Conservation (phyloP, 2,113 vertebrate genomes). For the Labrus mixtus region DNA sequence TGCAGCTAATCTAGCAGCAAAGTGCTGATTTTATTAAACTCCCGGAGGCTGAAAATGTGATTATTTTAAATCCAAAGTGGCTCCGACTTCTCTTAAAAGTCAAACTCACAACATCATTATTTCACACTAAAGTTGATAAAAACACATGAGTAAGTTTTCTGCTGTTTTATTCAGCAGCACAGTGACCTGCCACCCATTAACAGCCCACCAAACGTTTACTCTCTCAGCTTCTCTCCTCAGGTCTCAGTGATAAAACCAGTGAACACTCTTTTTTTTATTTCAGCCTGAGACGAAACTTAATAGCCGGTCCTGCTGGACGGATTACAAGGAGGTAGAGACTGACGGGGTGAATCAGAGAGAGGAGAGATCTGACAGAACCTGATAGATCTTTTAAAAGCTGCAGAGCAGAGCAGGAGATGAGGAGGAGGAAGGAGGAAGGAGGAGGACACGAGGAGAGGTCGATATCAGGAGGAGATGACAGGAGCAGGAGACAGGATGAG, state of each 20-base stretch:
- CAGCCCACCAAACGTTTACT: conserved; percentile 1
- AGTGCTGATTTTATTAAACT: conserved; percentile 47
- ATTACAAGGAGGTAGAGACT: conserved; percentile 55
- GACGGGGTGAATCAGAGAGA: conserved; percentile 55
- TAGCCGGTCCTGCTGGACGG: conserved; percentile 32
- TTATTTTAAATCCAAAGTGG: conserved; percentile 35
- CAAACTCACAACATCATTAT: conserved; percentile 29
- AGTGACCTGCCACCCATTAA: neutral
- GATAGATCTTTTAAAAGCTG: conserved; percentile 46
- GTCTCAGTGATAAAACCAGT: conserved; percentile 28
- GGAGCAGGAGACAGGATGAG: neutral
- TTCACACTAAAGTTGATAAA: conserved; percentile 6
- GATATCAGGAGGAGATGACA: conserved; percentile 30
- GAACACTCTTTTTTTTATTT: conserved; percentile 4
- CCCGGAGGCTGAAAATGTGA: conserved; percentile 28
- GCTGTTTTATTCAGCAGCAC: conserved; percentile 23
- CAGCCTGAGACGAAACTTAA: conserved; percentile 33
- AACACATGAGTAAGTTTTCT: conserved; percentile 8
- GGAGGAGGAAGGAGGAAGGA: neutral
- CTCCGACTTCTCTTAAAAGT: conserved; percentile 14
- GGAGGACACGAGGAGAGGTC: neutral
- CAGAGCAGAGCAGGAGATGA: neutral
- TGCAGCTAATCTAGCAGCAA: conserved; percentile 53
- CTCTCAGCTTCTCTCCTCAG: conserved; percentile 8
- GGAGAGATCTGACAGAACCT: conserved; percentile 55